Evolutionary conservation across 2,797 vertebrate species (phyloP).

Genomic region (Etheostoma nigrum): DNA sequence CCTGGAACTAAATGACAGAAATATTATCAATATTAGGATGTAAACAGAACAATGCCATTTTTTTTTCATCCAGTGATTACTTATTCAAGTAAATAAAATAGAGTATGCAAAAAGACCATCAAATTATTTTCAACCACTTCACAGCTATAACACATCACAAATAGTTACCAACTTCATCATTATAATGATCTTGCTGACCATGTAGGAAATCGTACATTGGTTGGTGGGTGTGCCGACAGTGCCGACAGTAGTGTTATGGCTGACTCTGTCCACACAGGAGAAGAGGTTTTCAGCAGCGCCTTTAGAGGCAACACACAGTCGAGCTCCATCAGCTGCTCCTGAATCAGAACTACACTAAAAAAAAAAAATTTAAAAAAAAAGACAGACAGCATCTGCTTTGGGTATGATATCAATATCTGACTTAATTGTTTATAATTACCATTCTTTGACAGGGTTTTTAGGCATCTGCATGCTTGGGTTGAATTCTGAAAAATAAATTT

Average conservation of each 20-base stretch:
- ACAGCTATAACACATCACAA: not conserved
- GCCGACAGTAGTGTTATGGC: constrained; percentile 81
- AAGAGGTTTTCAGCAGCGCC: constrained; percentile 74
- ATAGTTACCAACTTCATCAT: not conserved
- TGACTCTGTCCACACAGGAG: constrained; percentile 62
- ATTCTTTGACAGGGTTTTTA: constrained; percentile 82
- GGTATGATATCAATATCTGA: not conserved
- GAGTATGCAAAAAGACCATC: not conserved
- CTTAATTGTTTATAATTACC: constrained; percentile 75
- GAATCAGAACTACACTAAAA: constrained; percentile 74
- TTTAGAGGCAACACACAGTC: constrained; percentile 78
- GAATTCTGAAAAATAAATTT: constrained; percentile 81
- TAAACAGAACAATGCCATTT: not conserved
- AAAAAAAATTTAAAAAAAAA: not conserved
- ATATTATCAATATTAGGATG: not conserved
- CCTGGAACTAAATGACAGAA: constrained; percentile 69
- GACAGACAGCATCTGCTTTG: constrained; percentile 4
- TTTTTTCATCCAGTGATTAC: not conserved
- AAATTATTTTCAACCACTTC: not conserved
- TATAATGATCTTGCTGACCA: not conserved
- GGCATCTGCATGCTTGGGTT: constrained; percentile 87
- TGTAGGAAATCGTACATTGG: constrained; percentile 65
- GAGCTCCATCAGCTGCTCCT: constrained; percentile 82
- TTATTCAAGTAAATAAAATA: not conserved
- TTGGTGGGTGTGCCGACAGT: constrained; percentile 79